Conservation (phyloP, 92 coral and sea anemone genomes). For the Porites evermanni region DNA sequence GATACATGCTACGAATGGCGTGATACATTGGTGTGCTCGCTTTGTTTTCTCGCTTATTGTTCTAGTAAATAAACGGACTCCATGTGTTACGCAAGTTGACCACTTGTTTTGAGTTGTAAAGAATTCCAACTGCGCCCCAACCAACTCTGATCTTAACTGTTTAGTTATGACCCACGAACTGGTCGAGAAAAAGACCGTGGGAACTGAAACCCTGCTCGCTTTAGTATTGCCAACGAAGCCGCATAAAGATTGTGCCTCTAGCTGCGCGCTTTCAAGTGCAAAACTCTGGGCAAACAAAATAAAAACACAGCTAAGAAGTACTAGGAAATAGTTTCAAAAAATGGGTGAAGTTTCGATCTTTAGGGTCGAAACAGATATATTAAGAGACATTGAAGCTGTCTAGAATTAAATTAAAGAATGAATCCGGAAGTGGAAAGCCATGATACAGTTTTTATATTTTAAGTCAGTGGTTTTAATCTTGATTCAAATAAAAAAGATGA, state of each 20-base stretch:
- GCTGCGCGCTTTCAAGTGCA: neutral
- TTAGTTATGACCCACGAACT: neutral
- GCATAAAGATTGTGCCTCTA: neutral
- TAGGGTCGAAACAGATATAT: no score
- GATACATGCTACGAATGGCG: slow-evolving; percentile 41
- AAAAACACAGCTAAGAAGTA: no score
- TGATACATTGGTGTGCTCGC: slow-evolving; percentile 14
- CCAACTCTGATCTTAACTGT: slow-evolving; percentile 12
- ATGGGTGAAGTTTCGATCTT: no score
- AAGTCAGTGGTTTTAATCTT: no score
- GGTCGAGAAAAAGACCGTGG: slow-evolving; percentile 31
- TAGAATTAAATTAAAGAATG: no score
- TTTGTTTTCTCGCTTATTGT: slow-evolving; percentile 36
- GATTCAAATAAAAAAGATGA: no score
- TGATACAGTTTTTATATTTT: no score
- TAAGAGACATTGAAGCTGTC: no score
- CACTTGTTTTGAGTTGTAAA: slow-evolving; percentile 37
- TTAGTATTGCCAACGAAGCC: neutral
- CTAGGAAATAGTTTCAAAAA: no score
- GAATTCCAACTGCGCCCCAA: slow-evolving; percentile 39
- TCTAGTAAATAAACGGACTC: slow-evolving; percentile 38
- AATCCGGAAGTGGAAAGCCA: no score
- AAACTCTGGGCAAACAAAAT: neutral
- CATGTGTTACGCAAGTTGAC: slow-evolving; percentile 44
- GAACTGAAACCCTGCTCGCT: slow-evolving; percentile 15